A percentile compares a stretch with the other conserved stretches of the same genome.
phyloP scores from a whole-genome alignment of 2,797 vertebrate species.

The Psittacula derbiana region DNA sequence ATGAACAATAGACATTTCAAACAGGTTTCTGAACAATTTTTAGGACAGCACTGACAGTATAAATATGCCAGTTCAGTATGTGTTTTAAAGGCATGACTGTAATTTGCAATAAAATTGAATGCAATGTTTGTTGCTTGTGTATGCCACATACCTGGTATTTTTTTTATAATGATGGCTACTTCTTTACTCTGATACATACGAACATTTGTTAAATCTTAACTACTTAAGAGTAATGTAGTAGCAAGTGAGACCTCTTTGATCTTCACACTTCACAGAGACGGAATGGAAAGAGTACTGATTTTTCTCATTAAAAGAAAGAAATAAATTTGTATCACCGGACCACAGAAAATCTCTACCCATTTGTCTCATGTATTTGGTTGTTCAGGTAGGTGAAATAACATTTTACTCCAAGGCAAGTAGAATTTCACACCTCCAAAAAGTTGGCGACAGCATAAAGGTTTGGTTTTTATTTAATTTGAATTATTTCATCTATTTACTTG shows the following conservation, averaged over 20 bases:
- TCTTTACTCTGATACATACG: neutral
- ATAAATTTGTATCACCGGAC: neutral
- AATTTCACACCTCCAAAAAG: neutral
- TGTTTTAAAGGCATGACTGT: neutral
- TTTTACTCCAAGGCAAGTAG: neutral
- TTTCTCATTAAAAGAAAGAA: neutral
- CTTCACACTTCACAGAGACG: neutral
- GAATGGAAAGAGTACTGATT: neutral
- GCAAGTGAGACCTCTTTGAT: neutral
- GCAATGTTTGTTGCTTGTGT: neutral
- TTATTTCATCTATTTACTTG: neutral
- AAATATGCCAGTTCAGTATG: neutral
- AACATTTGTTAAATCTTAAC: neutral
- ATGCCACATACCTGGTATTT: neutral
- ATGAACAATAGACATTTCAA: slow-evolving; percentile 38
- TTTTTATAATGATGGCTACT: neutral
- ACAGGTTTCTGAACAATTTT: neutral
- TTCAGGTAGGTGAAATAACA: neutral
- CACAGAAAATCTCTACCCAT: neutral
- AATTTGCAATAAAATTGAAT: neutral
- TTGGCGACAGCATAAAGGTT: neutral
- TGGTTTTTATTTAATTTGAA: neutral
- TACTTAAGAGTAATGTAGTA: neutral
- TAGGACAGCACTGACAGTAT: neutral
- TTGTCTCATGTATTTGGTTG: neutral